Evolutionary conservation across 2,113 vertebrate genomes (phyloP).

Genomic region (Ciconia stormi): DNA sequence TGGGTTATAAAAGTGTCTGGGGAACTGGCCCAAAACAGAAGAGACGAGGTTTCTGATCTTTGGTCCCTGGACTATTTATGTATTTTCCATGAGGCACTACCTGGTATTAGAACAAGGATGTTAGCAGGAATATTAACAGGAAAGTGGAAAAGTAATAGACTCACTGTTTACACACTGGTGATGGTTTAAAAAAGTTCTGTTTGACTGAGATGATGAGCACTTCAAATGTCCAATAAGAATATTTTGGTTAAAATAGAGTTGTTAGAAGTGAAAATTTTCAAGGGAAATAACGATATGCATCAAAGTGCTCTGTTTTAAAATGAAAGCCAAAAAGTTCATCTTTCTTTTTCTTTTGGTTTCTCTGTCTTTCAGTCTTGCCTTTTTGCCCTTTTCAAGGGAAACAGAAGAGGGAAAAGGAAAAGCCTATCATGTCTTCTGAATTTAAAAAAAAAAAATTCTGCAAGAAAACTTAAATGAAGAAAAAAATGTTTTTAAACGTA

Average conservation of each 20-base stretch:
- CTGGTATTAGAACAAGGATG: background rate
- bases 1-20: background rate
- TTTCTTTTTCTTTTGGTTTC: background rate
- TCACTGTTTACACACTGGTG: background rate
- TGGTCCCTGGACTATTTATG: background rate
- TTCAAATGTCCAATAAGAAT: background rate
- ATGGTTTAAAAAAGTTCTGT: background rate
- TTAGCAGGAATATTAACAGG: background rate
- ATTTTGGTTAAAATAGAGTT: background rate
- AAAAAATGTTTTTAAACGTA: background rate
- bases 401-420: background rate
- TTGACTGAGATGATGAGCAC: background rate
- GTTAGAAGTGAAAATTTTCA: background rate
- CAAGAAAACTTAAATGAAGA: background rate
- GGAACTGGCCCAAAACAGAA: background rate
- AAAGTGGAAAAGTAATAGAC: background rate
- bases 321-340: background rate
- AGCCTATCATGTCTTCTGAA: background rate
- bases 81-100: background rate
- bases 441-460: background rate
- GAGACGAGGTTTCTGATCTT: background rate
- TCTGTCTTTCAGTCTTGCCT: background rate
- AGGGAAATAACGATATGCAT: background rate
- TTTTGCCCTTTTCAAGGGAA: background rate
- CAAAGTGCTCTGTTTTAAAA: background rate